Evolutionary conservation across 23 tunicate genomes (phyloP).

Genomic region (Botrylloides violaceus): DNA sequence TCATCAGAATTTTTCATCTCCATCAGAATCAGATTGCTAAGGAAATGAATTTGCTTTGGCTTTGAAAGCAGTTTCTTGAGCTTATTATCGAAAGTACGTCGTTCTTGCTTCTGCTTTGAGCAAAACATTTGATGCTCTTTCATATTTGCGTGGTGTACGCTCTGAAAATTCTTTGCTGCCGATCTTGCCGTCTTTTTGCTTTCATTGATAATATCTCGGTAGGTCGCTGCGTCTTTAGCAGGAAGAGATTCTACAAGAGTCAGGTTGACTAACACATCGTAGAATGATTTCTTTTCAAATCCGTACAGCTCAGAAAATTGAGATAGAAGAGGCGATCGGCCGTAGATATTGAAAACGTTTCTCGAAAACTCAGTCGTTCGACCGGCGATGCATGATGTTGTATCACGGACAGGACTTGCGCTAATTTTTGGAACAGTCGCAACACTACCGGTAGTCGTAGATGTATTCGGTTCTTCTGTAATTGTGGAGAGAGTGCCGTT

Average conservation of each 20-base stretch:
- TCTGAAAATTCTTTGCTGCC: background rate
- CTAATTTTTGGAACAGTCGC: constrained; percentile 5
- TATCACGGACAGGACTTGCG: background rate
- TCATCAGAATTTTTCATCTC: constrained; percentile 46
- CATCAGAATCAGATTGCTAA: constrained; percentile 65
- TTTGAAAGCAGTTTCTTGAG: constrained; percentile 43
- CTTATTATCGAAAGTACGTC: constrained; percentile 26
- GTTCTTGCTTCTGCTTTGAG: constrained; percentile 24
- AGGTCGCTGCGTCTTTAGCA: constrained; percentile 18
- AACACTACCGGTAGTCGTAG: background rate
- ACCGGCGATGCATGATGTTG: background rate
- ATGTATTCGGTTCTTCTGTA: constrained; percentile 13
- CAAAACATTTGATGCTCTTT: constrained; percentile 25
- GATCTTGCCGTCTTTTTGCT: constrained; percentile 1
- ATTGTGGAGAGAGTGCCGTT: constrained; percentile 5
- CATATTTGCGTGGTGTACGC: constrained; percentile 8
- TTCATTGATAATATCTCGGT: constrained; percentile 16
- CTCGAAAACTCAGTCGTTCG: constrained; percentile 47
- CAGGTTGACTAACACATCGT: background rate
- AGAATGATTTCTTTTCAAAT: constrained; percentile 18
- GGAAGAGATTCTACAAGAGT: constrained; percentile 14
- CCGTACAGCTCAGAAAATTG: constrained; percentile 38
- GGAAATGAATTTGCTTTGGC: constrained; percentile 62
- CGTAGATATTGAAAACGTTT: constrained; percentile 63
- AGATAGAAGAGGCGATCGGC: constrained; percentile 63